phyloP scores from a whole-genome alignment of 1,140 invertebrate species.

The Drosophila guanche region DNA sequence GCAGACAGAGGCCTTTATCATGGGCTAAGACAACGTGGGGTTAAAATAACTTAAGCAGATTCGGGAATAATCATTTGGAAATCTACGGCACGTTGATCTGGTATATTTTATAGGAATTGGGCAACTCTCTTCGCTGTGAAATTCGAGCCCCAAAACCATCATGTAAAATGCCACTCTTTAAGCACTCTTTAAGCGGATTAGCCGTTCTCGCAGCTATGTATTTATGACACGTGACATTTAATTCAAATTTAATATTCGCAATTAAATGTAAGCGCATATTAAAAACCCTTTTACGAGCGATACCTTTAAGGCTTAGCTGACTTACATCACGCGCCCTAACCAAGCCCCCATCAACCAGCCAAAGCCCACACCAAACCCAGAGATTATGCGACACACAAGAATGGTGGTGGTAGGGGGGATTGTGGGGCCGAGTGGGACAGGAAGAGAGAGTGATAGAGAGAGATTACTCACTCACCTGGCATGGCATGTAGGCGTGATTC shows the following conservation, averaged over 20 bases:
- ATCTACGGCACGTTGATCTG: no score
- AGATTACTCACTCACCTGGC: constrained; percentile 86
- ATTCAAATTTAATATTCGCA: constrained; percentile 49
- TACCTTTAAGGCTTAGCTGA: constrained; percentile 31
- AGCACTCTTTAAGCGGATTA: constrained; percentile 30
- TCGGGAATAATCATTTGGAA: no score
- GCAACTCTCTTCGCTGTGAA: no score
- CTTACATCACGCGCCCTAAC: constrained; percentile 17
- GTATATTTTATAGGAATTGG: no score
- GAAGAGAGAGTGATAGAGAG: background rate
- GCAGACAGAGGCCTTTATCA: no score
- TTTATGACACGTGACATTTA: constrained; percentile 45
- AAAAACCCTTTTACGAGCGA: constrained; percentile 25
- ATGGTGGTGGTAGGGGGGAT: no score
- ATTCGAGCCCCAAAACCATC: no score
- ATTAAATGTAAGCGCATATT: constrained; percentile 44
- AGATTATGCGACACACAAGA: constrained; percentile 8
- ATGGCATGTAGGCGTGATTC: constrained; percentile 93
- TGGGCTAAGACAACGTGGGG: no score
- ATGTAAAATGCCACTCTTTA: no score
- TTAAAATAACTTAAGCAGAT: no score
- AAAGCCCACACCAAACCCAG: no score
- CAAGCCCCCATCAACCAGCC: background rate
- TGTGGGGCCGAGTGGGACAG: no score
- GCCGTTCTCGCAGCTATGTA: constrained; percentile 25